These are phyloP conservation scores for Dolichotis patagonum DNA, from an alignment of 2,113 vertebrate species.

Conservation along the genomic window DNA sequence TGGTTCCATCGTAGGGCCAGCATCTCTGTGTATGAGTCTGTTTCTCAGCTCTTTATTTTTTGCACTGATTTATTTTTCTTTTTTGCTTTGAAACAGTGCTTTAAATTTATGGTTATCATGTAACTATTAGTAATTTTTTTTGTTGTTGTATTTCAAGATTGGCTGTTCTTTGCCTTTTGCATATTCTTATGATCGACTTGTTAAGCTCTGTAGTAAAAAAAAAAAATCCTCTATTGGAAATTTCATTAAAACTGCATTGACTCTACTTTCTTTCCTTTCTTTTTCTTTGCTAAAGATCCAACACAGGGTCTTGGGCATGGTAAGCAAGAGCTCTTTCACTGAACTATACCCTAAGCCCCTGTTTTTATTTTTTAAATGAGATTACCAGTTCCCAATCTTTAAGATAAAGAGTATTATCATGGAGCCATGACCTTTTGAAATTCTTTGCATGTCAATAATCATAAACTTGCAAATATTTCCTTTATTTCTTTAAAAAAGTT, in stretches of 20 bases:
- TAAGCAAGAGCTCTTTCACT: not conserved
- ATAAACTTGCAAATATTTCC: not conserved
- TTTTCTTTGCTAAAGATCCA: not conserved
- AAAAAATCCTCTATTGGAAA: not conserved
- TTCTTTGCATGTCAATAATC: not conserved
- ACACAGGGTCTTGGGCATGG: not conserved
- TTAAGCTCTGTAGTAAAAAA: not conserved
- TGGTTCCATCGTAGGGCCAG: not conserved
- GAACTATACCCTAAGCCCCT: not conserved
- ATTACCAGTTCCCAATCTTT: not conserved
- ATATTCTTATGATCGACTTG: not conserved
- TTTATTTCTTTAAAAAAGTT: not conserved
- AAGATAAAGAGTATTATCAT: not conserved
- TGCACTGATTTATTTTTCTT: not conserved
- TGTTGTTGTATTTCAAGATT: not conserved
- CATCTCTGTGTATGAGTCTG: not conserved
- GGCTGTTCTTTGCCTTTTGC: constrained; percentile 6
- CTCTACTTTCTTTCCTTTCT: not conserved
- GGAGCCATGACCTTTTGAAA: not conserved
- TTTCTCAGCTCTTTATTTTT: constrained; percentile 31
- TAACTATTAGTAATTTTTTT: constrained; percentile 19
- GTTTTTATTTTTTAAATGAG: constrained; percentile 40
- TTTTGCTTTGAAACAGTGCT: constrained; percentile 26
- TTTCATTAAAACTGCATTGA: not conserved
- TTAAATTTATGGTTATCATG: constrained; percentile 36